Conservation (phyloP, 2,113 vertebrate genomes). For the Marmota monax region DNA sequence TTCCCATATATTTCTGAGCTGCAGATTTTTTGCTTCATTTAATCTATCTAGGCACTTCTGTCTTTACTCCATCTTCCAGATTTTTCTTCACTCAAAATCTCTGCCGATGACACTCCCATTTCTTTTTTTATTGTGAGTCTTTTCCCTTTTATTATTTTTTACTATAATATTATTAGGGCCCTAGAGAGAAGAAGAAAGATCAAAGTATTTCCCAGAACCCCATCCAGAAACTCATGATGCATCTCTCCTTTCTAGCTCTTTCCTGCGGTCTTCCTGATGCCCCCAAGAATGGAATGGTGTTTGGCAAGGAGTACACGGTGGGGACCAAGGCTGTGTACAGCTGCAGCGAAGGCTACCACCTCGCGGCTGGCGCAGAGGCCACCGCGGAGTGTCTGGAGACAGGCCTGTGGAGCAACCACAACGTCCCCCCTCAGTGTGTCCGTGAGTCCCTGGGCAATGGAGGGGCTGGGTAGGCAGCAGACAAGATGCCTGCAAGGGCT, state of each 20-base stretch:
- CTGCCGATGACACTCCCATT: not conserved
- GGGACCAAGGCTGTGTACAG: slow-evolving; percentile 94
- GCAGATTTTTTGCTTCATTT: not conserved
- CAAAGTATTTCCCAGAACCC: not conserved
- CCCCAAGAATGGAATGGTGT: slow-evolving; percentile 93
- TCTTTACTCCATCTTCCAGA: not conserved
- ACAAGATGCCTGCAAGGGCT: not conserved
- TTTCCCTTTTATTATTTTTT: not conserved
- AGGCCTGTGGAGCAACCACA: slow-evolving; percentile 94
- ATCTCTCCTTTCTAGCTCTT: slow-evolving; percentile 88
- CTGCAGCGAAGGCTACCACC: slow-evolving; percentile 94
- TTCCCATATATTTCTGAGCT: not conserved
- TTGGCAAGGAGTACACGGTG: slow-evolving; percentile 96
- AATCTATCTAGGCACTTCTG: not conserved
- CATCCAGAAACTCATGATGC: not conserved
- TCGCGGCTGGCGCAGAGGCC: slow-evolving; percentile 87
- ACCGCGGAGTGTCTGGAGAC: slow-evolving; percentile 92
- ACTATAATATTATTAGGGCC: not conserved
- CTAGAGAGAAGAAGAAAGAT: not conserved
- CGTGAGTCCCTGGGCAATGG: slow-evolving; percentile 88
- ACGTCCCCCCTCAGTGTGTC: slow-evolving; percentile 92
- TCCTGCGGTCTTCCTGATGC: slow-evolving; percentile 95
- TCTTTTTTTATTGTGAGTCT: not conserved
- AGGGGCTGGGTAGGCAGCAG: not conserved
- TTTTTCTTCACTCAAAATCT: not conserved